These are phyloP conservation scores for Drosophila lacteicornis DNA, from an alignment of 1,140 invertebrate genomes.

Conservation along the genomic window DNA sequence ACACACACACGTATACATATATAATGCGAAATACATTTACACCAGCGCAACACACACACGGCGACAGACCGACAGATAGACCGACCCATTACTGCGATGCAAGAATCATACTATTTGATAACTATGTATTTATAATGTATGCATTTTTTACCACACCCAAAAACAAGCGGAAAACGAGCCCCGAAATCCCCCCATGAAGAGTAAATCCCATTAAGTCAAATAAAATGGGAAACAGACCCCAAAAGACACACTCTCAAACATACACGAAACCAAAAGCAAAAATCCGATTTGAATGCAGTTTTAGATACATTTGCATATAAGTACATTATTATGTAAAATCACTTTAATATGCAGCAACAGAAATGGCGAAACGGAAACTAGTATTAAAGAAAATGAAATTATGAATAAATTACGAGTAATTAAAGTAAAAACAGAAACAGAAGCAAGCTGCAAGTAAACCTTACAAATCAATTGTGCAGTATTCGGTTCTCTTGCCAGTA, in stretches of 20 bases:
- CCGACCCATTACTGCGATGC: conserved; percentile 29
- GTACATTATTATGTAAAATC: conserved; percentile 83
- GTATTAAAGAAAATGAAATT: conserved; percentile 72
- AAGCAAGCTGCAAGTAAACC: conserved; percentile 41
- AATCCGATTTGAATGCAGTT: conserved; percentile 66
- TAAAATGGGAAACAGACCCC: conserved; percentile 48
- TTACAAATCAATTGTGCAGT: conserved; percentile 50
- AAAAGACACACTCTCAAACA: conserved; percentile 24
- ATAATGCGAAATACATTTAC: conserved; percentile 55
- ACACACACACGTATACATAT: conserved; percentile 53
- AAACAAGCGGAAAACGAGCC: conserved; percentile 37
- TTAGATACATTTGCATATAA: conserved; percentile 78
- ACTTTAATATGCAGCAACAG: conserved; percentile 70
- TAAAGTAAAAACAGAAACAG: conserved; percentile 52
- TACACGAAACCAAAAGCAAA: conserved; percentile 14
- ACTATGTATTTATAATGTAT: conserved; percentile 84
- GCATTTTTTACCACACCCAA: conserved; percentile 77
- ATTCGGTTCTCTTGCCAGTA: conserved; percentile 36
- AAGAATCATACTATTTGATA: conserved; percentile 76
- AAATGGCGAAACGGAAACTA: conserved; percentile 55
- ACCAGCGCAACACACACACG: conserved; percentile 31
- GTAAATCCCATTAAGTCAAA: conserved; percentile 48
- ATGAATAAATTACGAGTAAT: conserved; percentile 79
- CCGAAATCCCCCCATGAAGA: conserved; percentile 28
- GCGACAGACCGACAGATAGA: conserved; percentile 21